phyloP scores from a whole-genome alignment of 1,140 invertebrate genomes.

The Bombus confusus region DNA sequence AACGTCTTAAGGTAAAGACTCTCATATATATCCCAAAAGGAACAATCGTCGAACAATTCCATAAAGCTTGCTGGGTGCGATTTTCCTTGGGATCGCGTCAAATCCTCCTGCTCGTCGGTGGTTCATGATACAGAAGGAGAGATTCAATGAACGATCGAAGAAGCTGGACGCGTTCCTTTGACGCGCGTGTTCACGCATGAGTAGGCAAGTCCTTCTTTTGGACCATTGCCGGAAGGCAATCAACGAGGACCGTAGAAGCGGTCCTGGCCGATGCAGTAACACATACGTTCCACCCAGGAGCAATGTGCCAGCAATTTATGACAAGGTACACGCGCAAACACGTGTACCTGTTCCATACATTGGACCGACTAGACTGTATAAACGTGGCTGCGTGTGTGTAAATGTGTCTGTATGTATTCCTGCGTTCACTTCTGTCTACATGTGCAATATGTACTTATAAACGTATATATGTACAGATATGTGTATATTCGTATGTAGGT shows the following conservation, averaged over 20 bases:
- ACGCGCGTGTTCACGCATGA: constrained; percentile 62
- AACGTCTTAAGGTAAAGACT: too few relatives aligned
- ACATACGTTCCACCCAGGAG: constrained; percentile 31
- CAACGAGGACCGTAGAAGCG: constrained; percentile 36
- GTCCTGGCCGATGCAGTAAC: constrained; percentile 44
- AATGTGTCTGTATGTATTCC: neutral
- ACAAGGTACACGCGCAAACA: constrained; percentile 48
- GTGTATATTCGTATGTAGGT: neutral
- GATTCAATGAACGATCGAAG: constrained; percentile 70
- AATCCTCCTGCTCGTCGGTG: constrained; percentile 1
- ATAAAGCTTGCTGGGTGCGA: constrained; percentile 27
- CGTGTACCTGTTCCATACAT: neutral
- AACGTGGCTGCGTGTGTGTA: neutral
- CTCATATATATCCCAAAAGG: neutral
- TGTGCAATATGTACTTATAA: neutral
- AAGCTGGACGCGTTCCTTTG: constrained; percentile 64
- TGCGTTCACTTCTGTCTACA: neutral
- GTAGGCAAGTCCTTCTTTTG: constrained; percentile 53
- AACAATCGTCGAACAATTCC: constrained; percentile 23
- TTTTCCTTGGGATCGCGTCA: neutral
- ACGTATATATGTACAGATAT: too few relatives aligned
- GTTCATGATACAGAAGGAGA: constrained; percentile 26
- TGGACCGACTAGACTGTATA: neutral
- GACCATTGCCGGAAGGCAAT: constrained; percentile 33
- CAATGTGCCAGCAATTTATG: constrained; percentile 60